Base-by-base conservation (phyloP, 1,140 invertebrate genomes). In the Conus betulinus region DNA sequence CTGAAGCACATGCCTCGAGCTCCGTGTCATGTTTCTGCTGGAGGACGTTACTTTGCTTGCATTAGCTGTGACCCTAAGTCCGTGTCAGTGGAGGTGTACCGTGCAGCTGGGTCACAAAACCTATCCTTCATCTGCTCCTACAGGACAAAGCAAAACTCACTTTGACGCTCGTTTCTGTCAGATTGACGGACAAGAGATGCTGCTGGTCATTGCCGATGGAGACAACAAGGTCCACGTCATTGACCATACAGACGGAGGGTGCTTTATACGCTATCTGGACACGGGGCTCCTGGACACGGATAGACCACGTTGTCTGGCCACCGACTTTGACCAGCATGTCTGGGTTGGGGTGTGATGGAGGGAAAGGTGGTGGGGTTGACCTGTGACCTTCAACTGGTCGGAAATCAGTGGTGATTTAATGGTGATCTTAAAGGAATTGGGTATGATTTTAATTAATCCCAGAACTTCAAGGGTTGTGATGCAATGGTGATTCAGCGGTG, bases 291-390 rank as follows among this genome's bases (percentile, higher is more conserved):
- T 83, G 52, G 51, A 55, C 7, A 20, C 55, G 27, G 5, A 83
- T 39, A 83, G 53, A 51, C 81, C 81, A 23, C 55, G 53, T 55
- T 3, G 52, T 83, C 81, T 83, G 81, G 81, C 81, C 81, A 83
- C 81, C 8, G 81, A 83, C 76, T 51, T 39, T 51, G 76, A 79
- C 8, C 23, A 79, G 27, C 25, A 15, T 27, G 25, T 79, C 7
- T 79, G 76, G n/a, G 6, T 39, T 79, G 76, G 76, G 8, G 76
- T 79, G 0, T 39, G 39, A n/a, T n/a, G 39, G 25, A 79, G 76
- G 76, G 10, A 79, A 79, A 51, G 76, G 76, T 51, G 25, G 25
- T 79, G n/a, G 8, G 25, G 25, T 39, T 7, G 76, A 79, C 13
- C 27, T 79, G 15, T 74, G 39, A 39, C 39, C 39, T 39, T 39